Evolutionary conservation across 2,113 vertebrate species (phyloP).

Genomic region (Australoheros scitulus): DNA sequence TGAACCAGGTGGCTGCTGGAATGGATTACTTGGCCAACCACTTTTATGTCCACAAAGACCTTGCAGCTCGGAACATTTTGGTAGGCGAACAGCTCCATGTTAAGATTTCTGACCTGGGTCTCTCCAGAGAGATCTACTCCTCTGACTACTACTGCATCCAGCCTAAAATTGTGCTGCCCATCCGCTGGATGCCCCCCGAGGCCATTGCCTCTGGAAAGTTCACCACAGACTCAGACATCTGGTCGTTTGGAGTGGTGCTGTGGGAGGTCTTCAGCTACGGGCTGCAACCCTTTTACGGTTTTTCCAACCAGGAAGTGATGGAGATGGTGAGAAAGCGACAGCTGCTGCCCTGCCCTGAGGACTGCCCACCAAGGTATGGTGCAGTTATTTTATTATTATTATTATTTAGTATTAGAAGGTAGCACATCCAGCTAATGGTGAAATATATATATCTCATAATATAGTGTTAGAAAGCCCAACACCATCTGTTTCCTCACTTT

Average conservation of each 20-base stretch:
- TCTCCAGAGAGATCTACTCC: slow-evolving; percentile 93
- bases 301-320: slow-evolving; percentile 98
- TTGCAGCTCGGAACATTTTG: slow-evolving; percentile 93
- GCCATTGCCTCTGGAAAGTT: slow-evolving; percentile 96
- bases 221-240: slow-evolving; percentile 94
- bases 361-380: slow-evolving; percentile 87
- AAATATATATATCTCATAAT: not conserved
- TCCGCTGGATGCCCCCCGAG: slow-evolving; percentile 98
- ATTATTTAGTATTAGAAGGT: not conserved
- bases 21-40: slow-evolving; percentile 97
- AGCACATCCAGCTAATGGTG: not conserved
- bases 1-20: slow-evolving; percentile 86
- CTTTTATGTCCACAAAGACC: slow-evolving; percentile 95
- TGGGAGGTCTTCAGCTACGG: slow-evolving; percentile 99
- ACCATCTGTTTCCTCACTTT: not conserved
- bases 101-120: slow-evolving; percentile 97
- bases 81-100: slow-evolving; percentile 96
- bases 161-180: slow-evolving; percentile 91
- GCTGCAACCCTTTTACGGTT: slow-evolving; percentile 95
- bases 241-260: slow-evolving; percentile 95
- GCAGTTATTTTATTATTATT: not conserved
- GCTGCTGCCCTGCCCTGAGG: slow-evolving; percentile 94
- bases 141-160: slow-evolving; percentile 94
- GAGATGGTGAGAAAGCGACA: slow-evolving; percentile 97
- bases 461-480: not conserved